Conservation (phyloP, 1,140 invertebrate genomes). For the Druon quercuslanigerum region DNA sequence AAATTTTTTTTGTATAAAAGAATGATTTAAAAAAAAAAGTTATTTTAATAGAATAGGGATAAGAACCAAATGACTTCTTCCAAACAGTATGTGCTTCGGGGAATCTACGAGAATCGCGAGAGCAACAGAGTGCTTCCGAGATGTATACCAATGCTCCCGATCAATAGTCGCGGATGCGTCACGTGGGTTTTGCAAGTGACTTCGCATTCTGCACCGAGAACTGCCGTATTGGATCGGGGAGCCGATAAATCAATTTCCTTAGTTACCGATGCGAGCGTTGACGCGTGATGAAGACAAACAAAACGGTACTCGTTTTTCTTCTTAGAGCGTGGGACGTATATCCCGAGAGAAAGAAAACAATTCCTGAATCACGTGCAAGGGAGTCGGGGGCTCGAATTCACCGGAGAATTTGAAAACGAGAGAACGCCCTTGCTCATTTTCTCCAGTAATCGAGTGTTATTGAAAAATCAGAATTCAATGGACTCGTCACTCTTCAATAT, state of each 20-base stretch:
- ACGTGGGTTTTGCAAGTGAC: slow-evolving; percentile 47
- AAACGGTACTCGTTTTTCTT: slow-evolving; percentile 51
- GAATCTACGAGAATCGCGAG: background rate
- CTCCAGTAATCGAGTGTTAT: background rate
- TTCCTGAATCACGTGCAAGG: background rate
- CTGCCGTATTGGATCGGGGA: slow-evolving; percentile 27
- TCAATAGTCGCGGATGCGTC: slow-evolving; percentile 52
- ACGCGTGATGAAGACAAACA: slow-evolving; percentile 49
- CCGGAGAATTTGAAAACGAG: slow-evolving; percentile 37
- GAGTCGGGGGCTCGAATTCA: slow-evolving; percentile 47
- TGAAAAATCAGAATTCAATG: background rate
- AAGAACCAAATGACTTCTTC: background rate
- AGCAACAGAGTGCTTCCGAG: slow-evolving; percentile 25
- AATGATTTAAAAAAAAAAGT: too few relatives aligned
- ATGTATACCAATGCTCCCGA: slow-evolving; percentile 51
- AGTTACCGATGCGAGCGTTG: slow-evolving; percentile 53
- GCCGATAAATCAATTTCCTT: slow-evolving; percentile 59
- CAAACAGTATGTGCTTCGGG: background rate
- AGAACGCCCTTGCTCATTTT: background rate
- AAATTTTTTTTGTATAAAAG: too few relatives aligned
- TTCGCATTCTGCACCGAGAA: slow-evolving; percentile 10
- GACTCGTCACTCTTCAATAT: background rate
- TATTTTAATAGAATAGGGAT: background rate
- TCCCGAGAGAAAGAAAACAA: slow-evolving; percentile 13
- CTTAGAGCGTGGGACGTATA: slow-evolving; percentile 13